Percentiles rank a stretch among this genome's conserved stretches.
Conservation (phyloP, 2,113 vertebrate species). For the Heterochromis multidens region DNA sequence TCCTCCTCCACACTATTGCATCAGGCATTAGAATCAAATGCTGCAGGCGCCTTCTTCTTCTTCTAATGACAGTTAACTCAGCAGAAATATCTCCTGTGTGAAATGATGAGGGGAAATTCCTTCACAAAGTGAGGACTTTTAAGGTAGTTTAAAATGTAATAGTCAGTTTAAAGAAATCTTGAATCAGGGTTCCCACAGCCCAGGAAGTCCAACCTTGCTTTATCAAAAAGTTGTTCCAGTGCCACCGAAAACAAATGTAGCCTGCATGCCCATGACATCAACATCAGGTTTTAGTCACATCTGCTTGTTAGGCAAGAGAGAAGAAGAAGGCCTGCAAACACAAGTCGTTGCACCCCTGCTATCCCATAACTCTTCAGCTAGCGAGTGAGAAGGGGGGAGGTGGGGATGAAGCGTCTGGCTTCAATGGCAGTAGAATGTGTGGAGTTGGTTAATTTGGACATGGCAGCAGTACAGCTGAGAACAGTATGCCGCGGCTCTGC, state of each 20-base stretch:
- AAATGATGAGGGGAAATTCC: background rate
- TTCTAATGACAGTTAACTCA: constrained; percentile 10
- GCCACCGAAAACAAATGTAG: background rate
- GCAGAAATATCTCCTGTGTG: background rate
- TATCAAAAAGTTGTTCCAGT: background rate
- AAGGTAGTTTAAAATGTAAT: background rate
- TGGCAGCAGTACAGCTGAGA: constrained; percentile 84
- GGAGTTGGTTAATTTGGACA: constrained; percentile 81
- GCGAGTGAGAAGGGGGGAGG: background rate
- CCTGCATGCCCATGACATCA: constrained; percentile 33
- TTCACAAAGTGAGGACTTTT: background rate
- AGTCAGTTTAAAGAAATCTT: background rate
- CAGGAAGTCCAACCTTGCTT: background rate
- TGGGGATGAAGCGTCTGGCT: constrained; percentile 61
- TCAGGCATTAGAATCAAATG: constrained; percentile 73
- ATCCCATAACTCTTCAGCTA: constrained; percentile 54
- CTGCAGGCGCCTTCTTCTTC: constrained; percentile 38
- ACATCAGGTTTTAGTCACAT: constrained; percentile 41
- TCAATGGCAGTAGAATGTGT: constrained; percentile 79
- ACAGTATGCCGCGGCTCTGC: constrained; percentile 76
- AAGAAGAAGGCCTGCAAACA: constrained; percentile 43
- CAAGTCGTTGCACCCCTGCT: constrained; percentile 48
- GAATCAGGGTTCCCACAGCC: background rate
- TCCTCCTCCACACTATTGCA: constrained; percentile 83
- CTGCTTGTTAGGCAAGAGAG: constrained; percentile 54